Percentiles rank a stretch among this genome's conserved stretches.
Conservation (phyloP, 2,797 vertebrate genomes). For the Falco concolor region DNA sequence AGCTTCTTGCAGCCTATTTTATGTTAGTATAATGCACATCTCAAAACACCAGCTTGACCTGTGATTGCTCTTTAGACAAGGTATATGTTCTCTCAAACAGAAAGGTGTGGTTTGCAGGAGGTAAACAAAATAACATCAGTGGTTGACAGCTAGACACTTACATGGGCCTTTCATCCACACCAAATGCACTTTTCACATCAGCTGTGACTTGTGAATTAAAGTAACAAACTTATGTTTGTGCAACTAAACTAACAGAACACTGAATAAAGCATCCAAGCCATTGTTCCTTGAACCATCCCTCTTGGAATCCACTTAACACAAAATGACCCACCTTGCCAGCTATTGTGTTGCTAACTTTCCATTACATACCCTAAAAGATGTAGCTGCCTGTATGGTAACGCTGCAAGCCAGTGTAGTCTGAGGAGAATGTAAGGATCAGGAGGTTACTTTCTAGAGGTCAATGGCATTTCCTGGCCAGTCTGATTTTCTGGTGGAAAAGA, state of each 20-base stretch:
- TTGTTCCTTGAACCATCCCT: neutral
- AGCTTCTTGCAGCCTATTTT: neutral
- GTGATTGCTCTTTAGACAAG: neutral
- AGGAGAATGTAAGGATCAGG: neutral
- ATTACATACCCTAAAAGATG: neutral
- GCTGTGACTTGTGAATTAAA: neutral
- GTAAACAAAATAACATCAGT: neutral
- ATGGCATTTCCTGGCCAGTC: neutral
- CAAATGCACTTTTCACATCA: neutral
- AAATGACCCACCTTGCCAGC: neutral
- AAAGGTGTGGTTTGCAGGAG: neutral
- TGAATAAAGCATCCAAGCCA: neutral
- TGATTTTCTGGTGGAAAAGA: neutral
- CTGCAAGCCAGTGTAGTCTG: neutral
- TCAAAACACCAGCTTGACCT: neutral
- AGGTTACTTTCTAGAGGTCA: neutral
- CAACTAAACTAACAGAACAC: neutral
- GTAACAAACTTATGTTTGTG: neutral
- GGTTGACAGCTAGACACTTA: neutral
- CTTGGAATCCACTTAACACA: neutral
- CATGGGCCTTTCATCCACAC: neutral
- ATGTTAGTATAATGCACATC: neutral
- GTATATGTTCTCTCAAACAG: neutral
- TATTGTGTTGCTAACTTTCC: neutral
- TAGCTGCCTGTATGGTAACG: neutral